These are phyloP conservation scores for Bovichtus diacanthus DNA, from an alignment of 2,797 vertebrate genomes.

Conservation along the genomic window DNA sequence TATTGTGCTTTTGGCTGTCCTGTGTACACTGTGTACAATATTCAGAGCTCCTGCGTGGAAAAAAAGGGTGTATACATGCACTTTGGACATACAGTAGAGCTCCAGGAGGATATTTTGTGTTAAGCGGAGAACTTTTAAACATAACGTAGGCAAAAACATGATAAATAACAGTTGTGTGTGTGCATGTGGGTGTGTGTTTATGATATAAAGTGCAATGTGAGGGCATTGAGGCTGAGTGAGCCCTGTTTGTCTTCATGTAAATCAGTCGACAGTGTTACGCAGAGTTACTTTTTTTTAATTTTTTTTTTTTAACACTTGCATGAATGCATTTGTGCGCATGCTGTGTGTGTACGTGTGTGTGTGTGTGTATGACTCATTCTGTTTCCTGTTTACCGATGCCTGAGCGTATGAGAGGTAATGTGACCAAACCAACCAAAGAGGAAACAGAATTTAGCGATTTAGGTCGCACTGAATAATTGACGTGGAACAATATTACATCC, in stretches of 20 bases:
- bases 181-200: slow-evolving; percentile 23
- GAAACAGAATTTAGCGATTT: slow-evolving; percentile 38
- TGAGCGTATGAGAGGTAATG: slow-evolving; percentile 33
- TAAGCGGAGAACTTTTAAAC: slow-evolving; percentile 35
- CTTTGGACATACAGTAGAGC: slow-evolving; percentile 59
- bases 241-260: slow-evolving; percentile 52
- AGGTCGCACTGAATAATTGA: slow-evolving; percentile 35
- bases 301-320: slow-evolving; percentile 25
- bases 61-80: slow-evolving; percentile 51
- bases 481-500: slow-evolving; percentile 40
- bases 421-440: slow-evolving; percentile 37
- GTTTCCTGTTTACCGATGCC: slow-evolving; percentile 42
- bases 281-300: slow-evolving; percentile 17
- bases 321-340: slow-evolving; percentile 49
- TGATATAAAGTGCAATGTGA: slow-evolving; percentile 81
- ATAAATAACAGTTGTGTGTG: slow-evolving; percentile 39
- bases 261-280: slow-evolving; percentile 41
- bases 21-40: slow-evolving; percentile 70
- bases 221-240: slow-evolving; percentile 69
- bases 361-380: slow-evolving; percentile 34
- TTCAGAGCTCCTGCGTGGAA: slow-evolving; percentile 67
- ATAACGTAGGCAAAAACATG: slow-evolving; percentile 51
- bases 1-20: slow-evolving; percentile 82
- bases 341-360: slow-evolving; percentile 22
- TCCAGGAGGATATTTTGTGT: slow-evolving; percentile 43